A percentile compares a stretch with the other conserved stretches of the same genome.
Evolutionary conservation across 1,140 invertebrate genomes (phyloP).

Genomic region (Neodiprion virginianus): DNA sequence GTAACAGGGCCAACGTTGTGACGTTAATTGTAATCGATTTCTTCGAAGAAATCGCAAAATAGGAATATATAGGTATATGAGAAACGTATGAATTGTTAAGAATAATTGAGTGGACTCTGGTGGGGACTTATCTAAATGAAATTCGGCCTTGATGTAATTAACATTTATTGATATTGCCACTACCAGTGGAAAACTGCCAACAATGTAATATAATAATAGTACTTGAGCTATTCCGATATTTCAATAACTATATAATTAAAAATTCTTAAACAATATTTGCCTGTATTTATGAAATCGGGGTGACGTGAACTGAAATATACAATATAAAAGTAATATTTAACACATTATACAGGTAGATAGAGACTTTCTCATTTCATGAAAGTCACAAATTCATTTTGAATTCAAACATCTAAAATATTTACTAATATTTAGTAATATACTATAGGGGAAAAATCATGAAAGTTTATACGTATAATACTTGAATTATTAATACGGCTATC

Average conservation of each 20-base stretch:
- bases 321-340: not conserved
- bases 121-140: no score
- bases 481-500: not conserved
- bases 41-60: no score
- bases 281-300: not conserved
- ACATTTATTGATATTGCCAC: constrained; percentile 7
- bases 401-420: no score
- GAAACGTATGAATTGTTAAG: no score
- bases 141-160: not conserved
- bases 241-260: not conserved
- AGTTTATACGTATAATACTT: not conserved
- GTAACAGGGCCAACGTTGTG: no score
- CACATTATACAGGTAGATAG: not conserved
- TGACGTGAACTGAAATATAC: not conserved
- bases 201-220: not conserved
- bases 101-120: no score
- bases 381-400: no score
- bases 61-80: no score
- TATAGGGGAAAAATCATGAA: not conserved
- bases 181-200: constrained; percentile 4
- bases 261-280: not conserved
- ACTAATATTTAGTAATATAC: not conserved
- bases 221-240: not conserved
- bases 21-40: no score
- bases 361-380: no score